Percentiles rank a stretch among this genome's conserved stretches.
Conservation (phyloP, 2,113 vertebrate species). For the Otocyon megalotis region DNA sequence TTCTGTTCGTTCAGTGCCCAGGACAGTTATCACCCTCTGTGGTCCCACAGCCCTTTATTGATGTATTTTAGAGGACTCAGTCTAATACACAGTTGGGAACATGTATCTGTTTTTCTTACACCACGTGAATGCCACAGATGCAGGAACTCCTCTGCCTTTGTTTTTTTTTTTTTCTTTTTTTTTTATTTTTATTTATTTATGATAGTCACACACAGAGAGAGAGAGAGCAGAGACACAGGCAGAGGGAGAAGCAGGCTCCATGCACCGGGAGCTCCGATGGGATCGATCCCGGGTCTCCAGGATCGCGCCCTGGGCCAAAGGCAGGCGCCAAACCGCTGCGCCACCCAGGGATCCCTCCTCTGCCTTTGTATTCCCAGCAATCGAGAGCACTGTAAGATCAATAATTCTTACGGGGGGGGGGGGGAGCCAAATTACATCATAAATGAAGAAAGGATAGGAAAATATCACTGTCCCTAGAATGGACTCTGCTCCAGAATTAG, state of each 20-base stretch:
- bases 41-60: neutral
- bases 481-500: neutral
- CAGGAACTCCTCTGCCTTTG: neutral
- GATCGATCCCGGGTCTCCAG: too few species aligned
- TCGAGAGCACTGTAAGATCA: neutral
- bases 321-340: too few species aligned
- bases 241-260: too few species aligned
- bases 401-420: neutral
- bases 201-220: too few species aligned
- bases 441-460: slow-evolving; percentile 14
- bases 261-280: too few species aligned
- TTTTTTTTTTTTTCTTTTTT: too few species aligned
- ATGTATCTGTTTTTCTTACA: neutral
- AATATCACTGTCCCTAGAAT: neutral
- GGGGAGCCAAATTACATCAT: neutral
- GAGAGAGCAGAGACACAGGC: too few species aligned
- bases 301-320: too few species aligned
- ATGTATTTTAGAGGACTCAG: neutral
- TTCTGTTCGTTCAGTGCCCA: neutral
- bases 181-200: too few species aligned
- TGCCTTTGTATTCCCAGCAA: neutral
- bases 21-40: neutral
- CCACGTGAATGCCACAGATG: neutral
- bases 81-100: neutral
- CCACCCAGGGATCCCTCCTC: too few species aligned